phyloP scores from a whole-genome alignment of 2,888 invertebrate species.

The Trachelus troglodyta region DNA sequence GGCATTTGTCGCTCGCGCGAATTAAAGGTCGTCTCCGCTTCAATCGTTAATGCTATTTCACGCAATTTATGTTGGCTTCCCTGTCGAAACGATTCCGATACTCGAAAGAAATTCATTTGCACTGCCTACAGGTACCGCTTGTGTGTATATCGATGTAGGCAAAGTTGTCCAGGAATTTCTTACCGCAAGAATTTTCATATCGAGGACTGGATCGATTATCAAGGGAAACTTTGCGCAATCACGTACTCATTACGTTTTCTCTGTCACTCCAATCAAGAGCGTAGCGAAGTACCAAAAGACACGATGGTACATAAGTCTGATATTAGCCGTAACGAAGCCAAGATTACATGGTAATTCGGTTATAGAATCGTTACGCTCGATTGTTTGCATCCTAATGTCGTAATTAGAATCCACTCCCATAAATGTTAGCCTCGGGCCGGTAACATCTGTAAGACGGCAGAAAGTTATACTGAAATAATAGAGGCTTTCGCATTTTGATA shows the following conservation, averaged over 20 bases:
- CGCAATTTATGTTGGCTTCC: not conserved
- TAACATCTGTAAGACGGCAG: slow-evolving; percentile 22
- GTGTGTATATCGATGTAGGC: no score
- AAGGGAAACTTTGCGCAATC: no score
- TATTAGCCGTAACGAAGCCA: not conserved
- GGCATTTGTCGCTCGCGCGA: slow-evolving; percentile 23
- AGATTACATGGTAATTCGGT: slow-evolving; percentile 4
- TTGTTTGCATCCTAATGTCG: slow-evolving; percentile 23
- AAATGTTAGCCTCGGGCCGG: slow-evolving; percentile 16
- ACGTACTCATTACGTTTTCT: not conserved
- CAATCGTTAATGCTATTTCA: slow-evolving; percentile 19
- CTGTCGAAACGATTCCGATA: no score
- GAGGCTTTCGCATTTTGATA: not conserved
- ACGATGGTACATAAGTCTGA: no score
- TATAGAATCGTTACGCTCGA: slow-evolving; percentile 10
- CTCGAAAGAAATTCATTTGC: no score
- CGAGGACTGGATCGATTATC: no score
- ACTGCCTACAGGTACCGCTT: no score
- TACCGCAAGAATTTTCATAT: no score
- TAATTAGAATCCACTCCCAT: slow-evolving; percentile 17
- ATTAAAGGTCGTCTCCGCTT: slow-evolving; percentile 18
- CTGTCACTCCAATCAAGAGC: not conserved
- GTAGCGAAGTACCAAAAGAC: no score
- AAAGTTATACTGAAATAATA: slow-evolving; percentile 23
- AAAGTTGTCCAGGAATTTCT: no score